Percentiles rank a stretch among this genome's conserved stretches.
Conservation (phyloP, 2,113 vertebrate genomes). For the Neotragus moschatus region DNA sequence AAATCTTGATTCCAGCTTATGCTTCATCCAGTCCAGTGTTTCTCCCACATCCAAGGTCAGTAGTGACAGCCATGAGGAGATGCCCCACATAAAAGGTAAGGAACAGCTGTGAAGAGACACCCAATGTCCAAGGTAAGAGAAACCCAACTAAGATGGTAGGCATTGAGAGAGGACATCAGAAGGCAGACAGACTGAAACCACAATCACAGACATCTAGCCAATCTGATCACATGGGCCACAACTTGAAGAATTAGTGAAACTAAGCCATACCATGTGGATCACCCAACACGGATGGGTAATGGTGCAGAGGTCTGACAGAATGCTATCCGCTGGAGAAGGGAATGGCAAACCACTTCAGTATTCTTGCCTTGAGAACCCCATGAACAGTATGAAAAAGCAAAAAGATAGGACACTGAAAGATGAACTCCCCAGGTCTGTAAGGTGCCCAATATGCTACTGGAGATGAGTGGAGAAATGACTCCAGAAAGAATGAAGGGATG, state of each 20-base stretch:
- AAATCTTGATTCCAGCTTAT: not conserved
- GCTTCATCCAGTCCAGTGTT: not conserved
- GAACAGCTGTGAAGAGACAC: not conserved
- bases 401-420: not conserved
- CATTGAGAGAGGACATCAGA: not conserved
- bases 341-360: not conserved
- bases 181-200: not conserved
- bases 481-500: not conserved
- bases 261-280: not conserved
- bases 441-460: not conserved
- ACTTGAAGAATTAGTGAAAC: not conserved
- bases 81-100: not conserved
- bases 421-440: not conserved
- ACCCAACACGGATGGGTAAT: not conserved
- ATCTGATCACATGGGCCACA: not conserved
- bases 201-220: not conserved
- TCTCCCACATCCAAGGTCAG: not conserved
- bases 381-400: not conserved
- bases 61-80: rapidly evolving
- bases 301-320: not conserved
- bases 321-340: not conserved
- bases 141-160: not conserved
- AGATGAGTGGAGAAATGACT: not conserved
- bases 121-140: not conserved
- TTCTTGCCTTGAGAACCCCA: not conserved